phyloP scores from a whole-genome alignment of 2,888 invertebrate genomes.

The Onchidella celtica region DNA sequence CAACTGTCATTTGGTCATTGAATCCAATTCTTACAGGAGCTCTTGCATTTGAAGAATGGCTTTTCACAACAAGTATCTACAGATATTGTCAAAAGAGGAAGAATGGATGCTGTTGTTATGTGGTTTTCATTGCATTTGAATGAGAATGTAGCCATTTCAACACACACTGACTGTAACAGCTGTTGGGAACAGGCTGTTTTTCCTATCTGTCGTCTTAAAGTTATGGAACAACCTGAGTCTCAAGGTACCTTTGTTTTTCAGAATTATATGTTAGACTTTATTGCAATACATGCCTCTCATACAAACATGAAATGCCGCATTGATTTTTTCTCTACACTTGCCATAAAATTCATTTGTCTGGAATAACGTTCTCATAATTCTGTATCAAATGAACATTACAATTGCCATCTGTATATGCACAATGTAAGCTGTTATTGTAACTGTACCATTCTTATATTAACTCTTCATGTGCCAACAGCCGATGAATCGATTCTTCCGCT shows the following conservation, averaged over 20 bases:
- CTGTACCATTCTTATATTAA: too few species aligned
- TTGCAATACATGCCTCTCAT: background rate
- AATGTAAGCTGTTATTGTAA: too few species aligned
- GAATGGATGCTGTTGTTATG: constrained; percentile 85
- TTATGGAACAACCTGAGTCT: constrained; percentile 2
- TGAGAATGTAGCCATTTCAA: constrained; percentile 84
- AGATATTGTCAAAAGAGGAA: constrained; percentile 80
- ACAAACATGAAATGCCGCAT: background rate
- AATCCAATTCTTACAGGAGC: constrained; percentile 54
- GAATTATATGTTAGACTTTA: too few species aligned
- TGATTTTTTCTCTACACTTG: background rate
- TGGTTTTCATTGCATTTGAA: constrained; percentile 89
- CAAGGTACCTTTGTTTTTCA: constrained; percentile 21
- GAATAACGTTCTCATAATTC: too few species aligned
- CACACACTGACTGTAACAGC: constrained; percentile 82
- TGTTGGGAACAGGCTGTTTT: constrained; percentile 92
- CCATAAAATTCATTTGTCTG: background rate
- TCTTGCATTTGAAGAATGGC: constrained; percentile 57
- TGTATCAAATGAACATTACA: too few species aligned
- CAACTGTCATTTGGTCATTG: too few species aligned
- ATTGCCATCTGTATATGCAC: too few species aligned
- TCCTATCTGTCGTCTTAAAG: constrained; percentile 75
- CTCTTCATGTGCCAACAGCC: too few species aligned
- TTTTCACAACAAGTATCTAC: constrained; percentile 55
- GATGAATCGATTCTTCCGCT: too few species aligned